Base-by-base conservation (phyloP, 1,140 invertebrate genomes). In the Bombus impatiens region DNA sequence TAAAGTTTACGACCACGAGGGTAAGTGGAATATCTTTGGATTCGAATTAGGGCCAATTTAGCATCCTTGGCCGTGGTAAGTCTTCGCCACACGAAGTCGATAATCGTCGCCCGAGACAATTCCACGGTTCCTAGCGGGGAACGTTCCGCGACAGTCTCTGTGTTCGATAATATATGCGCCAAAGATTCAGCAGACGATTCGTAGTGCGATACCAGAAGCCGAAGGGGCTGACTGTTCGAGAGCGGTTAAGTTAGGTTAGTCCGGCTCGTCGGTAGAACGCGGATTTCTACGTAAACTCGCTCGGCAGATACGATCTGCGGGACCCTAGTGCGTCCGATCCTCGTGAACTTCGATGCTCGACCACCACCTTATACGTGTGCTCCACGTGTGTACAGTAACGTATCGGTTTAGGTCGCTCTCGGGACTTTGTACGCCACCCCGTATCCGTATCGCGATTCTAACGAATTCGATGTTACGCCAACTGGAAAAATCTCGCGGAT, bases 201-300 rank as follows among this genome's bases (percentile, higher is more conserved):
- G 92, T 90, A 92, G 94, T 94, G 94, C 94, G 94, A 95, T 95
- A 95, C 94, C 93, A 92, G 93, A 89, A 92, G 91, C 92, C 89
- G 89, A 83, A 82, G 89, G 87, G 82, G 40, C 78, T 77, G 87
- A 90, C 82, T 88, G 82, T 86, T 89, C 59, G 86, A 84, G 82
- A 82, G 82, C 81, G 90, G 79, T 82, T 78, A 86, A 92, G 91
- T 92, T 90, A 90, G 91, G 90, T 92, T 77, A 88, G 90, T 86
- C 82, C 82, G 81, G 88, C 84, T 89, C 86, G 86, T 74, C 84
- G 82, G 87, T 87, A 89, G 91, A 92, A 93, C 91, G 91, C 90
- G 91, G 87, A 93, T 92, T 94, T 94, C 93, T 94, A 94, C 94
- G 93, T 94, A 94, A 94, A 94, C 93, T 93, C 94, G 93, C 92